phyloP scores from a whole-genome alignment of 2,797 vertebrate genomes.

The Momotus momota region DNA sequence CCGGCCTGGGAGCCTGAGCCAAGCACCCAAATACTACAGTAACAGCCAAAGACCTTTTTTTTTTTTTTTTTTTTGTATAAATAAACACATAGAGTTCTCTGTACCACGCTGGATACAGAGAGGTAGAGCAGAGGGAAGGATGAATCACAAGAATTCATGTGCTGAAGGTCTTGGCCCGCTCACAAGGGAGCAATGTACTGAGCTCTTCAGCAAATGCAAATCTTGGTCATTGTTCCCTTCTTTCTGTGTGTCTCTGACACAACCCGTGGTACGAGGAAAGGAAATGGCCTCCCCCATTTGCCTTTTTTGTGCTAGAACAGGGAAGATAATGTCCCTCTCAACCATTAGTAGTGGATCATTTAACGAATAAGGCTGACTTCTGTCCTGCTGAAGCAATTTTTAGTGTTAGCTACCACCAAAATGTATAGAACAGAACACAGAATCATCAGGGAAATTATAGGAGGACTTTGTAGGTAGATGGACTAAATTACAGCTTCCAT shows the following conservation, averaged over 20 bases:
- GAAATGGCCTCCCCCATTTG: not conserved
- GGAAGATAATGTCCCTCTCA: not conserved
- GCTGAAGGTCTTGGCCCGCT: slow-evolving; percentile 8
- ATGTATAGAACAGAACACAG: not conserved
- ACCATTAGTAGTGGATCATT: not conserved
- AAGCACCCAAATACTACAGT: not conserved
- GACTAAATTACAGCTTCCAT: not conserved
- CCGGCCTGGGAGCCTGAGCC: not conserved
- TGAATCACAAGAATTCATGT: slow-evolving; percentile 54
- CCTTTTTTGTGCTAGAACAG: not conserved
- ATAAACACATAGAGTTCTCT: slow-evolving; percentile 39
- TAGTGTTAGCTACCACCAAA: not conserved
- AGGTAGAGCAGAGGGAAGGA: slow-evolving; percentile 30
- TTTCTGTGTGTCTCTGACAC: not conserved
- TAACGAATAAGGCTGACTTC: not conserved
- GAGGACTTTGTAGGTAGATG: not conserved
- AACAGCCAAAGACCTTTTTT: not conserved
- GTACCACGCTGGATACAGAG: not conserved
- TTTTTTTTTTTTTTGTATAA: slow-evolving; percentile 12
- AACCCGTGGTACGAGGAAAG: not conserved
- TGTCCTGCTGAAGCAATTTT: not conserved
- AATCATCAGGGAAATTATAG: not conserved
- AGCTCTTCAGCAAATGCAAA: slow-evolving; percentile 59
- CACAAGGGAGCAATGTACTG: slow-evolving; percentile 41
- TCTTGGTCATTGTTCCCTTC: slow-evolving; percentile 12